Percentiles rank a stretch among this genome's conserved stretches.
These are phyloP conservation scores for Xanthorhoe designata DNA, from an alignment of 2,888 invertebrate species.

Conservation along the genomic window DNA sequence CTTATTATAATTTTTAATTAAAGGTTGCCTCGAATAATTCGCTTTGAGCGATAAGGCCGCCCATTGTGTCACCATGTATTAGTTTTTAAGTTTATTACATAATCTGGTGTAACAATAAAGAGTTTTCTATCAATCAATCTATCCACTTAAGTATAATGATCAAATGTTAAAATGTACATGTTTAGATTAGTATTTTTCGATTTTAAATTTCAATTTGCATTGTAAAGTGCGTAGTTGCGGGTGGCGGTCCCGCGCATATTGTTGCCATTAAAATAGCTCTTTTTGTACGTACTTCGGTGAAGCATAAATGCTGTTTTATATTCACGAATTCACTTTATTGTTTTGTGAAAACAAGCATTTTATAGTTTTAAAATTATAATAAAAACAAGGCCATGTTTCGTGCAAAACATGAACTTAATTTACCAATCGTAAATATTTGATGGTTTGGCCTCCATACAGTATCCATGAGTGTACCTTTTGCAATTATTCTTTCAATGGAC, in stretches of 20 bases:
- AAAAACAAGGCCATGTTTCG: constrained; percentile 38
- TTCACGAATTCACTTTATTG: constrained; percentile 63
- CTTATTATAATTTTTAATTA: no score
- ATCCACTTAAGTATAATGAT: no score
- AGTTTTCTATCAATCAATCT: no score
- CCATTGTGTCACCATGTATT: no score
- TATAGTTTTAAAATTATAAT: constrained; percentile 50
- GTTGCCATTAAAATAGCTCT: constrained; percentile 60
- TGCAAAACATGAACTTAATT: constrained; percentile 45
- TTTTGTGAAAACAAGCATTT: constrained; percentile 55
- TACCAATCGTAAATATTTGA: constrained; percentile 44
- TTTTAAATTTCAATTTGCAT: constrained; percentile 53
- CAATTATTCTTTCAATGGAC: constrained; percentile 15
- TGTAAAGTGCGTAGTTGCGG: constrained; percentile 19
- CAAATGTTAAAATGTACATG: constrained; percentile 18
- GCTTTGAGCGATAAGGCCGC: no score
- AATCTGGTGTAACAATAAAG: no score
- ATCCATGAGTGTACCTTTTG: constrained; percentile 8
- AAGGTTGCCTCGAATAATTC: no score
- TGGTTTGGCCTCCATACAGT: constrained; percentile 34
- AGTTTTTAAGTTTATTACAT: no score
- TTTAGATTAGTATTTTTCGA: constrained; percentile 19
- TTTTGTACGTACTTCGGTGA: constrained; percentile 61
- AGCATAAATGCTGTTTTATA: constrained; percentile 66
- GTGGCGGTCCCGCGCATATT: constrained; percentile 53